Evolutionary conservation across 1,140 invertebrate genomes (phyloP), one percentile per base, ranked within the genome.

Genomic region (Temnothorax curvispinosus): DNA sequence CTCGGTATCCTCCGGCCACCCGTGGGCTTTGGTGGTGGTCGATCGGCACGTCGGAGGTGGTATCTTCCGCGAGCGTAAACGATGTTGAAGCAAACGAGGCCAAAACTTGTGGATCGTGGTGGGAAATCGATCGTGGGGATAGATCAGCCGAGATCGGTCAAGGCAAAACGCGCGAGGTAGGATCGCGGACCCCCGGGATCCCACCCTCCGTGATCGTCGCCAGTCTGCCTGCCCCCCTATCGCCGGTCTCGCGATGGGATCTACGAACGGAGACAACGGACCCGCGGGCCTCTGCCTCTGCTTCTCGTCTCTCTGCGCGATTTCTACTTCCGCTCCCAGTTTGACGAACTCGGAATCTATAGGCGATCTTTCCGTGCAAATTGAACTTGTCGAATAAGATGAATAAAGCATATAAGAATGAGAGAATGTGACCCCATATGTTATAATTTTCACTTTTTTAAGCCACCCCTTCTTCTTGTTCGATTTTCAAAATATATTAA

Each of bases 71-170:
- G 60, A 41, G 64, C 69, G 67, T 38, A n/a, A 27, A 50, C 35
- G 54, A 64, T 50, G 35, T 65, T 27, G 44, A 65, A 58, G 71
- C 52, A 84, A 95, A 94, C 91, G 92, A 93, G 94, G 94, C 94
- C 94, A 94, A 93, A 94, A 93, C 88, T 27, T 56, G n/a, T 8
- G 44, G 65, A 41, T 35, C 35, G 84, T 86, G 60, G 62, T 72
- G 75, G 76, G 74, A 56, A 27, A 77, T 58, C 88, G 78, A 87
- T 84, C 89, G 93, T 92, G 93, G 93, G 93, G 93, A 92, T 93
- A 92, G 87, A 91, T 88, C 90, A 86, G 35, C 69, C 75, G 77
- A 84, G 90, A 92, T 89, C 90, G 82, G 87, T 87, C 71, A 85
- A 86, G 71, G 75, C 64, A 72, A 74, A 62, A 47, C 74, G 47